A percentile compares a stretch with the other conserved stretches of the same genome.
These are phyloP conservation scores for Conus betulinus DNA, from an alignment of 1,140 invertebrate species.

Conservation along the genomic window DNA sequence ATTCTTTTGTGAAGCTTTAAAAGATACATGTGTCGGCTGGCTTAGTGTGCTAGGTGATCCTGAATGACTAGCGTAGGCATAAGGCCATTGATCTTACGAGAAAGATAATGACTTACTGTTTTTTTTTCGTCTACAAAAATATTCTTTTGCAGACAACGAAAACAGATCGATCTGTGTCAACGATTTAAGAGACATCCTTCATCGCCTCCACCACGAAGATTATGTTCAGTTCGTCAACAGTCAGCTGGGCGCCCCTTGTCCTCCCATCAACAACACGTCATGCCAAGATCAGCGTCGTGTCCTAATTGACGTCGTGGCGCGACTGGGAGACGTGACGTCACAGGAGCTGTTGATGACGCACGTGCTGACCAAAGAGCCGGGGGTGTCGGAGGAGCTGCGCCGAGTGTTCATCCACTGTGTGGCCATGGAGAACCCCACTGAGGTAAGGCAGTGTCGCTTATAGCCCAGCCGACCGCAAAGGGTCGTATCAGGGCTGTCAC, in stretches of 20 bases:
- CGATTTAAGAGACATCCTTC: conserved; percentile 37
- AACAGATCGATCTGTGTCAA: conserved; percentile 52
- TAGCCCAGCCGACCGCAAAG: too few relatives aligned
- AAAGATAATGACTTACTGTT: too few relatives aligned
- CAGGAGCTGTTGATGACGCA: conserved; percentile 45
- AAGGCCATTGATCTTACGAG: too few relatives aligned
- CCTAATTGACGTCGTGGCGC: conserved; percentile 51
- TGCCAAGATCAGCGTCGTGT: conserved; percentile 47
- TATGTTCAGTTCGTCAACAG: conserved; percentile 34
- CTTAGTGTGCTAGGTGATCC: too few relatives aligned
- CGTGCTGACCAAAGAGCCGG: conserved; percentile 33
- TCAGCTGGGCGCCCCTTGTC: conserved; percentile 38
- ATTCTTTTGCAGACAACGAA: conserved; percentile 44
- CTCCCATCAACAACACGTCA: conserved; percentile 22
- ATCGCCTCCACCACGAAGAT: conserved; percentile 33
- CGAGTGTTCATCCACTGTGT: conserved; percentile 47
- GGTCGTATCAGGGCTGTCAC: too few relatives aligned
- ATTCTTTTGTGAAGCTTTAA: too few relatives aligned
- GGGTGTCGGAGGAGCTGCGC: conserved; percentile 44
- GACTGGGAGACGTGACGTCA: conserved; percentile 37
- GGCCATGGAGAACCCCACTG: conserved; percentile 37
- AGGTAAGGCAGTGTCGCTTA: conserved; percentile 14
- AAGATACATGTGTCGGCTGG: too few relatives aligned
- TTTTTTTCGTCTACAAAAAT: too few relatives aligned
- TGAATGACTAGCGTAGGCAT: too few relatives aligned